Evolutionary conservation across 2,797 vertebrate genomes (phyloP), one percentile per base, ranked within the genome.

Genomic region (Onychomys torridus): DNA sequence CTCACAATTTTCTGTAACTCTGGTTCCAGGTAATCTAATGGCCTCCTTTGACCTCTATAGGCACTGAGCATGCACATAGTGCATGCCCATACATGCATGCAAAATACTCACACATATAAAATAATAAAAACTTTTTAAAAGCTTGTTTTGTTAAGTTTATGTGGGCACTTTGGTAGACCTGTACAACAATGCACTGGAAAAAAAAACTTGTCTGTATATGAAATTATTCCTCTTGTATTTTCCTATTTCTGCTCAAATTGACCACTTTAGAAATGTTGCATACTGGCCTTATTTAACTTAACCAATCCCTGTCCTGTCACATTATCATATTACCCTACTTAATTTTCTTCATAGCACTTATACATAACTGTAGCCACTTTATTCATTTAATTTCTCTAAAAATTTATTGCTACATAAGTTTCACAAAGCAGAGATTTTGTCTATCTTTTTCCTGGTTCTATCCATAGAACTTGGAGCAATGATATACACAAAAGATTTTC

Each of bases 351-450:
- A 49, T 2, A 59, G 6, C 29, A 61, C 27, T 94, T 86, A 17
- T 6, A 29, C 37, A 3, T 61, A 34, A 8, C 27, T 63, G 32
- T 69, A 90, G 49, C 27, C 65, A 40, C 27, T 79, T 61, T n/a
- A 84, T 84, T 89, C 49, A 77, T 34, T 85, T 87, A 83, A 94
- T 96, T 94, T 32, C 88, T 88, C 67, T 94, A 91, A 94, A 93
- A 89, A 94, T 78, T 19, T 81, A 89, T 84, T 57, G 6, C 27
- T 73, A 55, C 73, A 49, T 10, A 46, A 40, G 40, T 49, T 67
- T 89, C 27, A n/a, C 59, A 21, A 85, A 90, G 73, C 32, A 63
- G 52, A 17, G 40, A 78, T 32, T 92, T 83, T 75, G 19, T 94
- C 59, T n/a, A 0, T 83, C 29, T 95, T 93, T 93, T 43, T 69